Percentiles rank a stretch among this genome's conserved stretches.
Evolutionary conservation across 1,140 invertebrate genomes (phyloP).

Genomic region (Brachionus koreanus): DNA sequence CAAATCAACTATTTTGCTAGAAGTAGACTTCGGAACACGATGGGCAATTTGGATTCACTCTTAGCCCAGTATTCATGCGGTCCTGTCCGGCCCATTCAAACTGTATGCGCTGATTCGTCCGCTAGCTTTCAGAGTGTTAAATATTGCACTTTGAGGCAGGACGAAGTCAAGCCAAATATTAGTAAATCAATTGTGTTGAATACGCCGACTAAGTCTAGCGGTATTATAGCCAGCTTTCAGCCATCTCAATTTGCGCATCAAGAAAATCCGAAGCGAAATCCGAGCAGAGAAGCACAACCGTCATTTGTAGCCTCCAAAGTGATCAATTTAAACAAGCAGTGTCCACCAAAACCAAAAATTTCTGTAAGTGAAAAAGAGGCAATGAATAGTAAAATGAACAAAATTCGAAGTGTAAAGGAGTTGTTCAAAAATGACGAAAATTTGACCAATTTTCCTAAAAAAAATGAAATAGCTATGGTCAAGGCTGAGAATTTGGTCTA

Average conservation of each 20-base stretch:
- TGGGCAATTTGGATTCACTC: background rate
- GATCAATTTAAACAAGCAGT: background rate
- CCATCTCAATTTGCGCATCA: background rate
- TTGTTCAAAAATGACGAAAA: constrained; percentile 29
- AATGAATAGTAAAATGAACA: background rate
- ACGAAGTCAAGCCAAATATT: background rate
- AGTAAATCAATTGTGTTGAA: background rate
- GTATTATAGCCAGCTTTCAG: constrained; percentile 20
- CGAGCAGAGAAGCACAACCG: background rate
- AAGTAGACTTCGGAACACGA: background rate
- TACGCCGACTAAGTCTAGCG: background rate
- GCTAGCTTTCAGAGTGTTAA: background rate
- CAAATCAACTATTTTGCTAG: background rate
- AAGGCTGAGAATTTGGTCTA: constrained; percentile 1
- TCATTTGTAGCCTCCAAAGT: background rate
- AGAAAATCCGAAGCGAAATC: background rate
- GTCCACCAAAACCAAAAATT: constrained; percentile 3
- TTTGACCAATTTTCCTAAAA: background rate
- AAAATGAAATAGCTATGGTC: constrained; percentile 1
- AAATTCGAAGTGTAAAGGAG: constrained; percentile 3
- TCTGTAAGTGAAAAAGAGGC: background rate
- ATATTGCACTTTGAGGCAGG: background rate
- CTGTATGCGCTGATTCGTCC: background rate
- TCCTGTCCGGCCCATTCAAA: background rate
- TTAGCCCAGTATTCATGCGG: background rate